Conservation (phyloP, 2,888 invertebrate genomes). For the Leptinotarsa haldemani region DNA sequence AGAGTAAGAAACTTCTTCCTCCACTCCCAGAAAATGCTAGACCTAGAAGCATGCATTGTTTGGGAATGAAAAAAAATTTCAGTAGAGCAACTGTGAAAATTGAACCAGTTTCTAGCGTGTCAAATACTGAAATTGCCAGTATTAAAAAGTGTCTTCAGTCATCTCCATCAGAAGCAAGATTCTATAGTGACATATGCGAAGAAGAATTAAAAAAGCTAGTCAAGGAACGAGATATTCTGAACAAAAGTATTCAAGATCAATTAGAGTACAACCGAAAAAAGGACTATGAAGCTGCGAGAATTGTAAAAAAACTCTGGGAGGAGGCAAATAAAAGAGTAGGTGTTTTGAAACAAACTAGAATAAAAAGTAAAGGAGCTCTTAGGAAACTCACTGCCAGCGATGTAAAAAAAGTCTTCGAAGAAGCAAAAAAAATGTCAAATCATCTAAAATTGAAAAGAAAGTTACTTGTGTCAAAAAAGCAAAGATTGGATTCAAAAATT, state of each 20-base stretch:
- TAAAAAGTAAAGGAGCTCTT: constrained; percentile 1
- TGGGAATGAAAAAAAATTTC: constrained; percentile 21
- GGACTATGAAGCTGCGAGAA: constrained; percentile 35
- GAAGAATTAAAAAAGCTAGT: constrained; percentile 38
- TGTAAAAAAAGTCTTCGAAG: constrained; percentile 38
- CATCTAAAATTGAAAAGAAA: constrained; percentile 36
- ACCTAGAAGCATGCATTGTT: constrained; percentile 25
- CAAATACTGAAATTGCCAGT: constrained; percentile 30
- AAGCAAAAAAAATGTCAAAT: constrained; percentile 38
- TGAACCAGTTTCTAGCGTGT: constrained; percentile 28
- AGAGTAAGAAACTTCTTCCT: constrained; percentile 30
- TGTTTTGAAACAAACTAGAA: constrained; percentile 15
- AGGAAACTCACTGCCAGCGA: constrained; percentile 29
- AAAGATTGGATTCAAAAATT: constrained; percentile 37
- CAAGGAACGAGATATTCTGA: constrained; percentile 31
- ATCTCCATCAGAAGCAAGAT: constrained; percentile 35
- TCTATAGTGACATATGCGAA: constrained; percentile 37
- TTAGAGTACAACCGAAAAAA: constrained; percentile 26
- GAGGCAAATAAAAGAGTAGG: constrained; percentile 31
- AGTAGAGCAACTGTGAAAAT: constrained; percentile 28
- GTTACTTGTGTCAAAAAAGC: constrained; percentile 30
- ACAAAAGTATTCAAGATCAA: constrained; percentile 28
- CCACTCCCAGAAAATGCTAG: constrained; percentile 22
- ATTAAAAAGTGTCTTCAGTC: constrained; percentile 31
- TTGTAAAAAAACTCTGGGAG: constrained; percentile 39